Conservation (phyloP, 2,113 vertebrate genomes). For the Vulpes vulpes region DNA sequence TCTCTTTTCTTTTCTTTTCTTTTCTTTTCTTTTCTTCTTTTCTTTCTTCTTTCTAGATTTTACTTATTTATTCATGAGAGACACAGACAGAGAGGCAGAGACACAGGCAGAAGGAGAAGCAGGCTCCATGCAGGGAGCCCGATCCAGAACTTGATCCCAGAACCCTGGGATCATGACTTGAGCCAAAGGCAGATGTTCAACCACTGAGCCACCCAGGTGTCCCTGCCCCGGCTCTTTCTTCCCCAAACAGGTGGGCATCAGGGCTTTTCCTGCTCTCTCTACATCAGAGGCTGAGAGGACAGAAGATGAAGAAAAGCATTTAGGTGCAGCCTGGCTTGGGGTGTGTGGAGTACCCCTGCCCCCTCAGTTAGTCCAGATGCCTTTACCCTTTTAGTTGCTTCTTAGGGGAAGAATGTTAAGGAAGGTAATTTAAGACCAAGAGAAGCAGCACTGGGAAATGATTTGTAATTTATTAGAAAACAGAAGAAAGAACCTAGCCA, state of each 20-base stretch:
- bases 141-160: too few species aligned
- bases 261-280: background rate
- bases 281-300: background rate
- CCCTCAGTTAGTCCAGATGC: background rate
- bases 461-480: constrained; percentile 56
- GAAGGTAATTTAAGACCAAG: background rate
- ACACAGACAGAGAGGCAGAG: too few species aligned
- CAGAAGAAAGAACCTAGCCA: constrained; percentile 33
- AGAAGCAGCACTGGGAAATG: constrained; percentile 35
- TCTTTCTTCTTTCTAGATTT: too few species aligned
- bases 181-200: too few species aligned
- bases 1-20: too few species aligned
- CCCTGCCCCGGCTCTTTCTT: background rate
- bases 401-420: background rate
- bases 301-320: background rate
- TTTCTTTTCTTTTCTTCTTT: too few species aligned
- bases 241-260: background rate
- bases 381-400: background rate
- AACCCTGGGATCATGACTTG: too few species aligned
- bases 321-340: background rate
- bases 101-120: too few species aligned
- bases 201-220: too few species aligned
- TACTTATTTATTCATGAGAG: too few species aligned
- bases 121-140: too few species aligned
- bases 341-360: background rate